Evolutionary conservation across 2,113 vertebrate species (phyloP), one percentile per base, ranked within the genome.

Genomic region (Scophthalmus maximus): DNA sequence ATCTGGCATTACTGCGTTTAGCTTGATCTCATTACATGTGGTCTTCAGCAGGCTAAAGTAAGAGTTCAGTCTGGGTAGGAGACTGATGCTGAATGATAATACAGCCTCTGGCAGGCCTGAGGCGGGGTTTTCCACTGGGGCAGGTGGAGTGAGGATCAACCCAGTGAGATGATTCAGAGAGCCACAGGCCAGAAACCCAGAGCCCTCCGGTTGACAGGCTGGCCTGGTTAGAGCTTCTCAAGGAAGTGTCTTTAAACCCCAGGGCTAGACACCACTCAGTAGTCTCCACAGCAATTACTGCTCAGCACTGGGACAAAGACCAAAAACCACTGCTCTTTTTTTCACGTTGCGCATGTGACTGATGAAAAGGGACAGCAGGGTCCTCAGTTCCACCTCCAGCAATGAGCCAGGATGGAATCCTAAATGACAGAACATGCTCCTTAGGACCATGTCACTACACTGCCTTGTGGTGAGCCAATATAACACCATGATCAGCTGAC

Each of bases 1-100:
- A 80, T 32, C 4, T 65, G 68, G 53, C 6, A 63, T 70, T 52
- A 68, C 52, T 46, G 56, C 42, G 64, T 73, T 86, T 44, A 79
- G 51, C 27, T 70, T 81, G 32, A 85, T 80, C 80, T 68, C 29
- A 70, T 89, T 74, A 74, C 58, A 73, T 30, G 52, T 34, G 52
- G 56, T 56, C 46, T 55, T 0, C 36, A 80, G 80, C 70, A 59
- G 60, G 72, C 34, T 59, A 52, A 74, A 50, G 25, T 55, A 15
- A 58, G 57, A 77, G 74, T 78, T 79, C 30, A 69, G 73, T 52
- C 44, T 0, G 46, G 65, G 76, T 73, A 64, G 67, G 55, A 61
- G 12, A 42, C 53, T 44, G 68, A 76, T 67, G 57, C 47, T 65
- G 60, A 44, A 55, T 65, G 64, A 71, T 62, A 68, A 59, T 9